Conservation (phyloP, 2,888 invertebrate genomes). For the Abrostola triplasia region DNA sequence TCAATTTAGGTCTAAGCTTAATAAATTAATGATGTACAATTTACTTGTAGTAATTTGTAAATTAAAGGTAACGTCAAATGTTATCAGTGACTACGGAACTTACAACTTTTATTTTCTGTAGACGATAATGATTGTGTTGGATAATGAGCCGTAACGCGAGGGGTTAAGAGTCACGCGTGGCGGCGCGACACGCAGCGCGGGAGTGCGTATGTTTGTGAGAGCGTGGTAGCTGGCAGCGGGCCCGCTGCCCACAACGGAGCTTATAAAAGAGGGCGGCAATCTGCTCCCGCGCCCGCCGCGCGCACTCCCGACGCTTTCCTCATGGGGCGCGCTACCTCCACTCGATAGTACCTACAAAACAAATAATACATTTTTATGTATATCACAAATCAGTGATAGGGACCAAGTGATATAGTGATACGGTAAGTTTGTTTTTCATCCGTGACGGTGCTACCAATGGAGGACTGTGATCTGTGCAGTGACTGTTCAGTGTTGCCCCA, state of each 20-base stretch:
- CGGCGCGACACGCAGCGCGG: constrained; percentile 20
- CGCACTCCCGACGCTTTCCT: constrained; percentile 82
- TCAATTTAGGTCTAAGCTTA: constrained; percentile 50
- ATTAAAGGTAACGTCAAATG: constrained; percentile 69
- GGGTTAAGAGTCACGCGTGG: constrained; percentile 46
- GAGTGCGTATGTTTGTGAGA: constrained; percentile 58
- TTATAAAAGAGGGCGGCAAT: constrained; percentile 85
- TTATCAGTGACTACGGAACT: constrained; percentile 62
- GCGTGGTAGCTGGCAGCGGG: constrained; percentile 73
- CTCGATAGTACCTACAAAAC: constrained; percentile 80
- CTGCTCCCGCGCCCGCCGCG: constrained; percentile 84
- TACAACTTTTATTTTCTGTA: constrained; percentile 50
- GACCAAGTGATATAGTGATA: constrained; percentile 87
- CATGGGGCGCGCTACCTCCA: constrained; percentile 87
- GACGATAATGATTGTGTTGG: constrained; percentile 5
- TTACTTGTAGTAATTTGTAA: constrained; percentile 72
- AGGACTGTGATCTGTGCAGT: constrained; percentile 84
- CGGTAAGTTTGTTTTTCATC: constrained; percentile 80
- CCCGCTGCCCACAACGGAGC: constrained; percentile 82
- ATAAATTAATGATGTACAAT: constrained; percentile 61
- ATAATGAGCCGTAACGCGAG: constrained; percentile 55
- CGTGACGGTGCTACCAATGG: constrained; percentile 69
- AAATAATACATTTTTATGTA: constrained; percentile 77
- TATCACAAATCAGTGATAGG: constrained; percentile 76
- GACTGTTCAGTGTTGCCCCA: constrained; percentile 81